Evolutionary conservation across 1,140 invertebrate genomes (phyloP), one percentile per base, ranked within the genome.

Genomic region (Drosophila repletoides): DNA sequence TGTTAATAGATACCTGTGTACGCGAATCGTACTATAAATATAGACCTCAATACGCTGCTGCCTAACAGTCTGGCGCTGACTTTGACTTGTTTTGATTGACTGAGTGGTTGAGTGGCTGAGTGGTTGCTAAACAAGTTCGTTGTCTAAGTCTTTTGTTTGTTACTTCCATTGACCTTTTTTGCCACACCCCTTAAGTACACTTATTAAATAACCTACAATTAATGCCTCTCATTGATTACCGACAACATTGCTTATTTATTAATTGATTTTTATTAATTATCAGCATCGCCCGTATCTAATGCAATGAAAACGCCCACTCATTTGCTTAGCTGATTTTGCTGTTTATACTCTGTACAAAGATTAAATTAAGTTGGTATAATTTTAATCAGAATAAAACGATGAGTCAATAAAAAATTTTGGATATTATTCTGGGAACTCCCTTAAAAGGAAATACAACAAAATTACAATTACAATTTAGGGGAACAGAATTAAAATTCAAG

Each of bases 91-190:
- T 40, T 7, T 26, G 31, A 34, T 9, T 34, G 36, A 46, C 21
- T 66, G n/a, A 17, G 45, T 45, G 7, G 36, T n/a, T n/a, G n/a
- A n/a, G n/a, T n/a, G n/a, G 36, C 36, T 14, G 17, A 7, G 2
- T 17, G 36, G 14, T 22, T 53, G 51, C 36, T 36, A 43, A 66
- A 48, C 63, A 61, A 75, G 72, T 71, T 68, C 29, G 52, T 29
- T 29, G 45, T n/a, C 26, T 41, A 49, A 72, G 75, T 66, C 80
- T 72, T 58, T 63, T 36, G 58, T 60, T 67, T 48, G 48, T 31
- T 31, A 34, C 71, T 79, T 72, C 48, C 58, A 72, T 68, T 86
- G 80, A 77, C 80, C 75, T 80, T 40, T 74, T 41, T 9, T 22
- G 49, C 72, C 29, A 29, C 38, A 19, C 52, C 19, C 10, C 36